Conservation (phyloP, 2,888 invertebrate species). For the Brachyopa scutellaris region DNA sequence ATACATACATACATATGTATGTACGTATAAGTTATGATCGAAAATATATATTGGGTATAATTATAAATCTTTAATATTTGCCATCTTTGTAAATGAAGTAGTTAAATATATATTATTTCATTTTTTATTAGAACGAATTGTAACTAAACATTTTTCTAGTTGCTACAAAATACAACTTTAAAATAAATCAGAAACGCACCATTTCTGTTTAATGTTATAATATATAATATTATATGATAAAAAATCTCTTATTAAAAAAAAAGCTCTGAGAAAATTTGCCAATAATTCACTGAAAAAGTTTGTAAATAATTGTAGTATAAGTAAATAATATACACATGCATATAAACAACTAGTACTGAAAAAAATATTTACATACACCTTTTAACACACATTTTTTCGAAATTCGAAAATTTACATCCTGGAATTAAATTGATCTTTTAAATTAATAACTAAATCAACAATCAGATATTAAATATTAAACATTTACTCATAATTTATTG, state of each 20-base stretch:
- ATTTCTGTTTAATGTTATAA: background rate
- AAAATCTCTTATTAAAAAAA: background rate
- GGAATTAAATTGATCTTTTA: background rate
- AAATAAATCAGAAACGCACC: constrained; percentile 7
- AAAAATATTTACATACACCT: constrained; percentile 29
- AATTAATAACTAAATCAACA: background rate
- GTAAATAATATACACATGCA: constrained; percentile 1
- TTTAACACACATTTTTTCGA: constrained; percentile 1
- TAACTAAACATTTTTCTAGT: constrained; percentile 7
- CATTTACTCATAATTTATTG: constrained; percentile 18
- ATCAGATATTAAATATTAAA: constrained; percentile 20
- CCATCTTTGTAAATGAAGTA: constrained; percentile 54
- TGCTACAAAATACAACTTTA: constrained; percentile 4
- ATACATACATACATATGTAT: background rate
- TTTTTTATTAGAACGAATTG: constrained; percentile 52
- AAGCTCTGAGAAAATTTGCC: constrained; percentile 8
- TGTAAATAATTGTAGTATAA: constrained; percentile 19
- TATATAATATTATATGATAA: background rate
- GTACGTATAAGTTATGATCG: constrained; percentile 3
- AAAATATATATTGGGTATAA: constrained; percentile 40
- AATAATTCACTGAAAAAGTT: background rate
- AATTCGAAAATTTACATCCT: background rate
- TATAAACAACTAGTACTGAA: constrained; percentile 13
- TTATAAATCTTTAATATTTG: constrained; percentile 41
- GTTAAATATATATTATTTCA: constrained; percentile 48